These are phyloP conservation scores for Platerodrilus igneus DNA, from an alignment of 2,888 invertebrate species.

Conservation along the genomic window DNA sequence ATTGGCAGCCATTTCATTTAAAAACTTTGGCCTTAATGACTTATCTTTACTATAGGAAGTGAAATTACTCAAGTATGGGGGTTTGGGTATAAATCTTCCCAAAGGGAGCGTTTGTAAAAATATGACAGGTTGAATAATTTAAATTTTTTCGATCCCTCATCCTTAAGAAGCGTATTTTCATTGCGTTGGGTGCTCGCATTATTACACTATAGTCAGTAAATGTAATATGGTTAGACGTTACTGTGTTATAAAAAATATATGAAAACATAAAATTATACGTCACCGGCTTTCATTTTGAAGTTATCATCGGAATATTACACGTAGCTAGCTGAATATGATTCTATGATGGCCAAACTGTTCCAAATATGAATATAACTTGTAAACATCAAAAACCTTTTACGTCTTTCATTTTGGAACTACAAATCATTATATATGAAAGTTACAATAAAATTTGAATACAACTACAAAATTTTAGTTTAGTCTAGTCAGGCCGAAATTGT, in stretches of 20 bases:
- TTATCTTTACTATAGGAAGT: constrained; percentile 32
- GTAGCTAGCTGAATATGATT: too few relatives aligned
- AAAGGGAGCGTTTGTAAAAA: constrained; percentile 33
- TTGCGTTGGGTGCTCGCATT: constrained; percentile 25
- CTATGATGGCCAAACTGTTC: not conserved
- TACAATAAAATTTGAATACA: too few relatives aligned
- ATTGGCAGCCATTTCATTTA: constrained; percentile 36
- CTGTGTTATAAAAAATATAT: not conserved
- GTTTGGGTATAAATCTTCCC: constrained; percentile 32
- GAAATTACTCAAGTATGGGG: constrained; percentile 32
- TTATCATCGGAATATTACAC: too few relatives aligned
- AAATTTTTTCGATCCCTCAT: constrained; percentile 19
- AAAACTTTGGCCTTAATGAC: constrained; percentile 27
- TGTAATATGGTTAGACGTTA: constrained; percentile 1
- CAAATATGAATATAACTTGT: not conserved
- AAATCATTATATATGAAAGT: too few relatives aligned
- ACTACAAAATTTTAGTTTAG: too few relatives aligned
- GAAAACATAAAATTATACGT: too few relatives aligned
- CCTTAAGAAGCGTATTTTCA: constrained; percentile 14
- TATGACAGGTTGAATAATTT: constrained; percentile 40
- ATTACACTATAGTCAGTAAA: constrained; percentile 7
- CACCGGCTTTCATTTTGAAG: too few relatives aligned
- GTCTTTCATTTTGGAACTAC: too few relatives aligned
- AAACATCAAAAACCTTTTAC: not conserved
- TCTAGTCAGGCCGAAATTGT: too few relatives aligned